phyloP scores from a whole-genome alignment of 1,140 invertebrate species.

The Drosophila malerkotliana region DNA sequence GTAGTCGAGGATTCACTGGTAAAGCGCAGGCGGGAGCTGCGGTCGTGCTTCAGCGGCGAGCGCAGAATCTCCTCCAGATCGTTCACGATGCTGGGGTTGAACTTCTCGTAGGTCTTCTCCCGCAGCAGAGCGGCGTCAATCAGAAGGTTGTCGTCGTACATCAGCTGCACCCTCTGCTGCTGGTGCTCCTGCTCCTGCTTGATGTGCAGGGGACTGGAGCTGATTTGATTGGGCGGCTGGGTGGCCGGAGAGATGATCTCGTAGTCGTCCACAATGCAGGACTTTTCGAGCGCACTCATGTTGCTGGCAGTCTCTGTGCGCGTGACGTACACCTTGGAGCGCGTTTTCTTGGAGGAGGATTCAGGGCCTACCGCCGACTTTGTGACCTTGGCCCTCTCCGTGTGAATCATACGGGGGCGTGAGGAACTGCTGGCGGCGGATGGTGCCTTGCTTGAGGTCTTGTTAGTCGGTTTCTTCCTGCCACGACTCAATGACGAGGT shows the following conservation, averaged over 20 bases:
- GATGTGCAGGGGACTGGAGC: conserved; percentile 78
- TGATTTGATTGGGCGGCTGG: conserved; percentile 78
- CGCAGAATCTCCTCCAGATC: conserved; percentile 82
- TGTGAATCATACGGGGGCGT: conserved; percentile 90
- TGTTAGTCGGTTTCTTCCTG: conserved; percentile 34
- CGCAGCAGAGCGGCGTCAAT: conserved; percentile 64
- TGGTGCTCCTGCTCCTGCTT: conserved; percentile 75
- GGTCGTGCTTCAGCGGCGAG: conserved; percentile 75
- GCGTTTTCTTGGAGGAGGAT: conserved; percentile 84
- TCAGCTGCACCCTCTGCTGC: conserved; percentile 55
- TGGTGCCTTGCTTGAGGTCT: conserved; percentile 20
- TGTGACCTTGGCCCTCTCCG: conserved; percentile 87
- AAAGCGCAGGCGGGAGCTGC: conserved; percentile 64
- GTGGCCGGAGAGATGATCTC: conserved; percentile 79
- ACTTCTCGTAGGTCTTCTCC: conserved; percentile 72
- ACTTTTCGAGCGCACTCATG: conserved; percentile 55
- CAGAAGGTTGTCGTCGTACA: conserved; percentile 73
- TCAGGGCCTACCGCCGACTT: conserved; percentile 83
- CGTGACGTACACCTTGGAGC: conserved; percentile 73
- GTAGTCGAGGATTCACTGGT: conserved; percentile 75
- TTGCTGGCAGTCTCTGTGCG: conserved; percentile 84
- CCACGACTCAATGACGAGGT: conserved; percentile 30
- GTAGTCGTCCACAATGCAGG: conserved; percentile 74
- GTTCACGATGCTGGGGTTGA: conserved; percentile 77
- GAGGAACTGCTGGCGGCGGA: conserved; percentile 11